Conservation (phyloP, 1,140 invertebrate species). For the Drosophila neocordata region DNA sequence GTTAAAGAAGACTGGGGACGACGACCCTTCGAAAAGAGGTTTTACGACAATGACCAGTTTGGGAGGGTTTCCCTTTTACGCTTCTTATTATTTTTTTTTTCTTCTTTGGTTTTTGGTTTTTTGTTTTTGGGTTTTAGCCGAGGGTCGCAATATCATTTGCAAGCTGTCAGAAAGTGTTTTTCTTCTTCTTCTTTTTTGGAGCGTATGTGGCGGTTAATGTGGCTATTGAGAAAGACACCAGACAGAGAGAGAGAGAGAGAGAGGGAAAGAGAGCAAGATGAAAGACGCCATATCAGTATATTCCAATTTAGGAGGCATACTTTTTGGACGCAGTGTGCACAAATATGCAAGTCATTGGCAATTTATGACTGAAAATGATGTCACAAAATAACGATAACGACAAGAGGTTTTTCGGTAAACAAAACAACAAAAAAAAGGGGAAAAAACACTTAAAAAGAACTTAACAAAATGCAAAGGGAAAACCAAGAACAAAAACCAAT, state of each 20-base stretch:
- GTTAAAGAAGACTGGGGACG: conserved; percentile 9
- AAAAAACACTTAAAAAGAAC: conserved; percentile 1
- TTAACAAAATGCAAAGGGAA: neutral
- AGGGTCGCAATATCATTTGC: conserved; percentile 63
- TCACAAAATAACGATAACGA: conserved; percentile 56
- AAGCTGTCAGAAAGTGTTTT: conserved; percentile 59
- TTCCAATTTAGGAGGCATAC: conserved; percentile 13
- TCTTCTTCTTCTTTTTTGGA: neutral
- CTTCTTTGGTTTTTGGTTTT: neutral
- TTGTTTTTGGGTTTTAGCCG: conserved; percentile 22
- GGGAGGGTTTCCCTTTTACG: conserved; percentile 17
- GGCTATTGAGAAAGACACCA: conserved; percentile 41
- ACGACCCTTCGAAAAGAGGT: conserved; percentile 35
- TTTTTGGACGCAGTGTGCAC: conserved; percentile 34
- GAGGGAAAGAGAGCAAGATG: conserved; percentile 2
- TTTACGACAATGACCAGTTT: conserved; percentile 67
- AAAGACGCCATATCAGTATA: conserved; percentile 18
- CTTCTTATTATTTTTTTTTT: neutral
- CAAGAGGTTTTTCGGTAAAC: neutral
- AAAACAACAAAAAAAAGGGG: neutral
- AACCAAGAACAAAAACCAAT: neutral
- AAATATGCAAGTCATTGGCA: conserved; percentile 62
- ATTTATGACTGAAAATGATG: conserved; percentile 75
- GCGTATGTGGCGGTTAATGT: conserved; percentile 74
- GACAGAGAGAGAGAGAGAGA: conserved; percentile 3